Base-by-base conservation (phyloP, 2,113 vertebrate genomes). In the Prunella himalayana region DNA sequence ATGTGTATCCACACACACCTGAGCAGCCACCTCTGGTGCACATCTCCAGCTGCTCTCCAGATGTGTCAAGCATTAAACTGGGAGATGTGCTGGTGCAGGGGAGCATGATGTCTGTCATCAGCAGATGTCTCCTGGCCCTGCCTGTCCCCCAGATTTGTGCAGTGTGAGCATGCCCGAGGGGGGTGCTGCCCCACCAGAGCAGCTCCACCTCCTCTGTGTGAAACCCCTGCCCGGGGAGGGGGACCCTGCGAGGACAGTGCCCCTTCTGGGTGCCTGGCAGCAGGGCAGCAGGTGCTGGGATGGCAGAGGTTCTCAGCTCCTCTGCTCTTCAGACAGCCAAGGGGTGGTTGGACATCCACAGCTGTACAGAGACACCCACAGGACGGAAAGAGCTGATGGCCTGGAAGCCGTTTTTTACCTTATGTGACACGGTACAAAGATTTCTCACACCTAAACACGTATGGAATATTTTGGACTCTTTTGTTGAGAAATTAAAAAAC, bases 161-260 rank as follows among this genome's bases (percentile, higher is more conserved):
- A 10, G 11, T 1, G 4, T 13, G 54, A 33, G 28, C 30, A 2
- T 1, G 7, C 28, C 63, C 0, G 3, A 28, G 64, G 2, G 24
- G 20, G 33, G 31, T 6, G 16, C 68, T 57, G 41, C 9, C 44
- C 47, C 56, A 24, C 6, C 44, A 24, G 33, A 53, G 68, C 8
- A 15, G 24, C 41, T 10, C 13, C 73, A 63, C 0, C 51, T 28
- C 18, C 3, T 13, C 24, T 5, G 18, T 21, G 21, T 2, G 51
- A 15, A 42, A 41, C 12, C 15, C 0, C 45, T 27, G 37, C 42
- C 28, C 1, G 9, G 18, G 24, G 14, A 69, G 49, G 30, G 44
- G 44, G 27, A 25, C 41, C 4, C 15, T 15, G 60, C 2, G 4
- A 6, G 61, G 47, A 35, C 70, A 54, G 57, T 7, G 61, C 9